phyloP scores from a whole-genome alignment of 1,140 invertebrate genomes.

The Ceratina australensis region DNA sequence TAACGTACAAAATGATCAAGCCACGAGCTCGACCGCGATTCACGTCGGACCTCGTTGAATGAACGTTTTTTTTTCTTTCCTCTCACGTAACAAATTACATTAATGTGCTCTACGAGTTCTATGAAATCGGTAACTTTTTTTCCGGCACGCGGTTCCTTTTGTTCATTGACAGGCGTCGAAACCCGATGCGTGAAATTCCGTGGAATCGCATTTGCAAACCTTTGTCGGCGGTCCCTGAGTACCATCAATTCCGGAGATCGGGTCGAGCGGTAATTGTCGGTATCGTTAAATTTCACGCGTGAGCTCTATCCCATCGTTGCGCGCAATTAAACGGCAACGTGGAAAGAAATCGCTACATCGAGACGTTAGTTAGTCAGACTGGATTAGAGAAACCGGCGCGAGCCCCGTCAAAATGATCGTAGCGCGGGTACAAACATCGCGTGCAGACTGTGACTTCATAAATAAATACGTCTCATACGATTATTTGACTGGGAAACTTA shows the following conservation, averaged over 20 bases:
- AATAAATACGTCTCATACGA: too few relatives aligned
- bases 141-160: neutral
- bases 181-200: conserved; percentile 27
- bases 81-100: neutral
- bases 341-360: conserved; percentile 4
- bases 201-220: conserved; percentile 43
- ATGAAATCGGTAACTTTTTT: neutral
- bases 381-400: too few relatives aligned
- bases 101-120: neutral
- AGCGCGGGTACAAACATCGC: too few relatives aligned
- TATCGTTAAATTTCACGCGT: conserved; percentile 76
- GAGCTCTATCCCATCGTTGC: conserved; percentile 60
- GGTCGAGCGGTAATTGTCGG: conserved; percentile 70
- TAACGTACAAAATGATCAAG: neutral
- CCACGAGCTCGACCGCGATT: neutral
- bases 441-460: too few relatives aligned
- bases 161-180: neutral
- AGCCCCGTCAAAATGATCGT: too few relatives aligned
- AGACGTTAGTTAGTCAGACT: neutral
- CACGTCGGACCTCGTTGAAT: neutral
- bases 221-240: conserved; percentile 39
- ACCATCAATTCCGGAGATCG: conserved; percentile 46
- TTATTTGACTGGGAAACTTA: too few relatives aligned
- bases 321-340: conserved; percentile 22
- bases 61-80: neutral